Evolutionary conservation across 1,140 invertebrate genomes (phyloP), one percentile per base, ranked within the genome.

Genomic region (Macrobrachium nipponense): DNA sequence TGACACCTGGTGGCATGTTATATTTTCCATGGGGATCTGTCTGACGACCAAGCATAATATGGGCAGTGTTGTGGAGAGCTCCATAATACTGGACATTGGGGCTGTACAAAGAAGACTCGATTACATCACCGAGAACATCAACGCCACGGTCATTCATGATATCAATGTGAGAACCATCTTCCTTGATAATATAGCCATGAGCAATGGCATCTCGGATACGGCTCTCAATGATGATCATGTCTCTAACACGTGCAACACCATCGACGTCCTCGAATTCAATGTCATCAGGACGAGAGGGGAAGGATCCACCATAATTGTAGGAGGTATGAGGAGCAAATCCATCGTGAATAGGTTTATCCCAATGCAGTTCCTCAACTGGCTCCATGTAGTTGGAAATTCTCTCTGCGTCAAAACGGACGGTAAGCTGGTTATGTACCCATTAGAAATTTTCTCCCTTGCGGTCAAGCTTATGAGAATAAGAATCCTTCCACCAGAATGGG

Each of bases 351-450:
- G 59, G 11, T 12, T 73, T 36, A 11, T 73, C 80, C 80, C 80
- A 82, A 17, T 82, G 80, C 4, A 82, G 80, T 61, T 82, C 80
- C 6, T 61, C 20, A 0, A 82, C 80, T 20, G 80, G 68, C 10
- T 75, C 70, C 66, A 82, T 36, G 68, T 61, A 61, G 59, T 82
- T 82, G 68, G 80, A 82, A 5, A 82, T 66, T 36, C 80, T 66
- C 51, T 82, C 80, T 18, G 80, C 68, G n/a, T 82, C 80, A 17
- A 82, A 82, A 14, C 80, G 80, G n/a, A 60, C 66, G 4, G 80
- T 82, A 8, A 82, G 80, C n/a, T 75, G 80, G 23, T 82, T 68
- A 61, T 82, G 80, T 15, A 82, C 80, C 80, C 80, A 82, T 68
- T 73, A 82, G 80, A 82, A 82, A 68, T 60, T 73, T 23, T 82